Percentiles rank a stretch among this genome's conserved stretches.
Evolutionary conservation across 2,113 vertebrate genomes (phyloP).

Genomic region (Epinephelus fuscoguttatus): DNA sequence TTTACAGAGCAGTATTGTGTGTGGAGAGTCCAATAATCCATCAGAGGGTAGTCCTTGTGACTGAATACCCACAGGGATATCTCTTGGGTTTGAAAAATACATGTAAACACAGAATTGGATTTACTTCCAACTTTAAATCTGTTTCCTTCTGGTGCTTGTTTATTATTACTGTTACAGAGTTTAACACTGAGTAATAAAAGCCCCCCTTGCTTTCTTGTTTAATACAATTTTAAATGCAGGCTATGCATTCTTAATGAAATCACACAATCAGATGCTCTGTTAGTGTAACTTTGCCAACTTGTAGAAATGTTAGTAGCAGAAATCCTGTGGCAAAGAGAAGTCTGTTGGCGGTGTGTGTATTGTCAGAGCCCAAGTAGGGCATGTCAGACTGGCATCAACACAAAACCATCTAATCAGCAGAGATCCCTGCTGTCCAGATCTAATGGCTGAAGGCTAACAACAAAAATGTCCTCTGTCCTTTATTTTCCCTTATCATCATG

Average conservation of each 20-base stretch:
- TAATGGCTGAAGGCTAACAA: slow-evolving; percentile 27
- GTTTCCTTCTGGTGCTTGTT: background rate
- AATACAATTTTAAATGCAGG: background rate
- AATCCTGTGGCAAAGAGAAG: slow-evolving; percentile 24
- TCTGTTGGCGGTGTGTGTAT: slow-evolving; percentile 22
- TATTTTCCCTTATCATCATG: background rate
- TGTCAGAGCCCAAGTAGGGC: slow-evolving; percentile 34
- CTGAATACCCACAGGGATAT: background rate
- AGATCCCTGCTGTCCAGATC: slow-evolving; percentile 44
- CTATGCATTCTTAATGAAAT: slow-evolving; percentile 4
- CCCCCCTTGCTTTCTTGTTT: background rate
- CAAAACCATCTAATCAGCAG: slow-evolving; percentile 18
- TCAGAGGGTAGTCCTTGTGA: background rate
- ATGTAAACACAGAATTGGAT: background rate
- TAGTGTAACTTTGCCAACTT: slow-evolving; percentile 22
- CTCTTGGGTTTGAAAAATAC: background rate
- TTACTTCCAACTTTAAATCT: background rate
- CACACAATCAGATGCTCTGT: slow-evolving; percentile 8
- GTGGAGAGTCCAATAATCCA: background rate
- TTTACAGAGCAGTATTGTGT: background rate
- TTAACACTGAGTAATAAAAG: background rate
- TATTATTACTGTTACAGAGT: background rate
- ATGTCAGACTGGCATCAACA: slow-evolving; percentile 23
- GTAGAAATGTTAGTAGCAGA: slow-evolving; percentile 1
- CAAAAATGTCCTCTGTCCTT: background rate